Base-by-base conservation (phyloP, 37 sponge, comb jelly and placozoan genomes). In the Crambe crambe region DNA sequence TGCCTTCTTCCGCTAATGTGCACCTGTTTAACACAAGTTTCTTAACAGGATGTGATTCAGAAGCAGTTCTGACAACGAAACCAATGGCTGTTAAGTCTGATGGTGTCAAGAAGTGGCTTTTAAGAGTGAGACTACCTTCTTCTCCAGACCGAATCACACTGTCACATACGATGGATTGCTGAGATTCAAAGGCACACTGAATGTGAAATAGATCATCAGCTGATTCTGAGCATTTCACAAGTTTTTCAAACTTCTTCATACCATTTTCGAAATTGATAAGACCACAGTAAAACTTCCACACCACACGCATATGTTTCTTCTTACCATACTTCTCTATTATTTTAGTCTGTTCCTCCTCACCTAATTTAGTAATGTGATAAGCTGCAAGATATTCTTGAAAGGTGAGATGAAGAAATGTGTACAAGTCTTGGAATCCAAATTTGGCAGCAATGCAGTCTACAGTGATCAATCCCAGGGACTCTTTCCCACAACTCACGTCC, bases 371-470 rank as follows among this genome's bases (percentile, higher is more conserved):
- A 17, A 80, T 17, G 44, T 86, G 69, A 40, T 29, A 86, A 35
- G 87, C 87, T 38, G 81, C 75, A 22, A 86, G 76, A 47, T 78
- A 86, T 54, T 86, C 87, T 47, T 86, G 87, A 26, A 75, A 25
- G 34, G 87, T 86, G 32, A 80, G 73, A 66, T 86, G 87, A 6
- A 80, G 61, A 54, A 80, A 86, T 36, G 60, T 68, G 70, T 69
- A 80, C 0, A 35, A 35, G 20, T 57, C 27, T 20, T 18, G 30
- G 21, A 6, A 26, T 5, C 57, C 41, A 39, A 22, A 51, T 21
- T 58, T 0, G 43, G 34, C 58, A 54, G 56, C 70, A 22, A n/a
- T 2, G 41, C 40, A 30, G 31, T 79, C 80, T 26, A 79, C 31
- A 6, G 67, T 74, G 17, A 64, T 21, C 30, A 74, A 20, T 21